phyloP scores from a whole-genome alignment of 2,113 vertebrate species.

The Syngnathus floridae region DNA sequence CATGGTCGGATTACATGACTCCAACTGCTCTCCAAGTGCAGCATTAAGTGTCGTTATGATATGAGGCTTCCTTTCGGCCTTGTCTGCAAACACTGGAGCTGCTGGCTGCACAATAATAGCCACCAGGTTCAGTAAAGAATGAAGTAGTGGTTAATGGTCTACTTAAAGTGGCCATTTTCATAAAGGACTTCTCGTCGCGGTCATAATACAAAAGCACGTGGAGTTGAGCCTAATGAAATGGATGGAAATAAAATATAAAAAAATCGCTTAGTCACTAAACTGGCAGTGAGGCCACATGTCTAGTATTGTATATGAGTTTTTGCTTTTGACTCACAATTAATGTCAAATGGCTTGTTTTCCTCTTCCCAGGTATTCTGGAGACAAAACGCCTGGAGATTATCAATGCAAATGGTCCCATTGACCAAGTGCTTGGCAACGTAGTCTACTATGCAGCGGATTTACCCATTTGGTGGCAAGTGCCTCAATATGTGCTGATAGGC shows the following conservation, averaged over 20 bases:
- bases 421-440: slow-evolving; percentile 82
- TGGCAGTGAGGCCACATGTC: slow-evolving; percentile 24
- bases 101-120: slow-evolving; percentile 56
- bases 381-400: slow-evolving; percentile 83
- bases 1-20: slow-evolving; percentile 65
- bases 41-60: slow-evolving; percentile 63
- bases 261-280: slow-evolving; percentile 50
- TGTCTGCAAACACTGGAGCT: slow-evolving; percentile 62
- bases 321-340: neutral
- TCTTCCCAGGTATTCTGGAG: slow-evolving; percentile 84
- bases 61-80: slow-evolving; percentile 56
- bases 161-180: slow-evolving; percentile 42
- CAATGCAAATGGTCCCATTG: slow-evolving; percentile 68
- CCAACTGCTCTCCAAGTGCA: slow-evolving; percentile 51
- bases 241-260: slow-evolving; percentile 37
- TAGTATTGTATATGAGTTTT: neutral
- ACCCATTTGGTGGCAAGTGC: slow-evolving; percentile 95
- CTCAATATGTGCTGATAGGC: slow-evolving; percentile 95
- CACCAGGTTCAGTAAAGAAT: slow-evolving; percentile 60
- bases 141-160: slow-evolving; percentile 42
- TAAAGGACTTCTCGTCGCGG: slow-evolving; percentile 45
- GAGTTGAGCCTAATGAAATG: slow-evolving; percentile 60
- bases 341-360: neutral
- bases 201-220: slow-evolving; percentile 37
- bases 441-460: slow-evolving; percentile 84